A percentile compares a stretch with the other conserved stretches of the same genome.
These are phyloP conservation scores for Lasiurus borealis DNA, from an alignment of 2,113 vertebrate species.

Conservation along the genomic window DNA sequence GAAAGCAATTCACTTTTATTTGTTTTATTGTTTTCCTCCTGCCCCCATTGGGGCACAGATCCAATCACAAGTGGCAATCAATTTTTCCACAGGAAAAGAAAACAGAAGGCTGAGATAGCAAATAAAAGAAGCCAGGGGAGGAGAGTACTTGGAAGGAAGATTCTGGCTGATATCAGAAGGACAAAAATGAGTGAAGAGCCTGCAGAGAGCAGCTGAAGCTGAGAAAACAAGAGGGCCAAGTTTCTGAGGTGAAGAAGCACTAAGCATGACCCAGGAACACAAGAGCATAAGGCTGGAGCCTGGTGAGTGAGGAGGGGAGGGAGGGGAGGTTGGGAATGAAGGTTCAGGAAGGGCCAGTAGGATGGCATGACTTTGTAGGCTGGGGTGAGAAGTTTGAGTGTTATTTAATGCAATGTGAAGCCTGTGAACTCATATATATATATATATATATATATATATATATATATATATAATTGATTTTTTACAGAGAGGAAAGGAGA, in stretches of 20 bases:
- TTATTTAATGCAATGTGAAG: not conserved
- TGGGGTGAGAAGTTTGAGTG: not conserved
- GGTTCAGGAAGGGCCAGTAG: not conserved
- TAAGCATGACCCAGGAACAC: not conserved
- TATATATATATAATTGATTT: no score
- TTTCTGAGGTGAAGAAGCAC: not conserved
- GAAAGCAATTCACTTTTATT: not conserved
- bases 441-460: no score
- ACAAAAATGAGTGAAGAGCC: not conserved
- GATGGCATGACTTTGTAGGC: not conserved
- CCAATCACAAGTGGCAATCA: not conserved
- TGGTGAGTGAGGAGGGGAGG: not conserved
- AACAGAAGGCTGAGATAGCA: not conserved
- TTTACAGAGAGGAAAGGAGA: no score
- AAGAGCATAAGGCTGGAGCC: no score
- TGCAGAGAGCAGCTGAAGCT: not conserved
- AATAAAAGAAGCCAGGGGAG: not conserved
- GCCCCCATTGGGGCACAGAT: not conserved
- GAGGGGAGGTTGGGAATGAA: not conserved
- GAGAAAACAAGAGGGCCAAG: not conserved
- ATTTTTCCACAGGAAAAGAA: not conserved
- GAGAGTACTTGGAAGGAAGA: not conserved
- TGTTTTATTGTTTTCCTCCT: not conserved
- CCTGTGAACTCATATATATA: not conserved
- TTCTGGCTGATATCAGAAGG: not conserved